A percentile compares a stretch with the other conserved stretches of the same genome.
These are phyloP conservation scores for Phylloscopus trochilus DNA, from an alignment of 2,113 vertebrate species.

Conservation along the genomic window DNA sequence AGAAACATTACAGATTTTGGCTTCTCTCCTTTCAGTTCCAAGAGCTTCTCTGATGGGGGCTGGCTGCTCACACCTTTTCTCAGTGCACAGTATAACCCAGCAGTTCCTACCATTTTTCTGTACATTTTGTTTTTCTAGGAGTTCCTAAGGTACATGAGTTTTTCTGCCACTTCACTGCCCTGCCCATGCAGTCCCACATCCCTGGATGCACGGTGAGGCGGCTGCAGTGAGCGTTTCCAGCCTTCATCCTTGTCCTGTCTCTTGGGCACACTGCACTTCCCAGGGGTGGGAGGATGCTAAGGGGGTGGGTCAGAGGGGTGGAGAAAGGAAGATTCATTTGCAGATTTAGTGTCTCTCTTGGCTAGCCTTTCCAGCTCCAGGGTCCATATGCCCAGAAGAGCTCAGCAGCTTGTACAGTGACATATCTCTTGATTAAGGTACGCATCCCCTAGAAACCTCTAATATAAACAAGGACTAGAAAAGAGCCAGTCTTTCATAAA, in stretches of 20 bases:
- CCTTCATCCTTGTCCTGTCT: background rate
- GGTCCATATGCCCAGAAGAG: background rate
- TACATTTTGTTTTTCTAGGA: background rate
- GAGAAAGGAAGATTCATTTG: background rate
- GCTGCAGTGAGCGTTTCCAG: background rate
- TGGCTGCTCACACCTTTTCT: background rate
- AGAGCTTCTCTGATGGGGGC: background rate
- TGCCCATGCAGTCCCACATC: rapidly evolving
- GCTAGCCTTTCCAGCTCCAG: background rate
- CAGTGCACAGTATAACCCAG: rapidly evolving
- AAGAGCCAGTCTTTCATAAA: background rate
- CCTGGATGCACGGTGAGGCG: rapidly evolving
- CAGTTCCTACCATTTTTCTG: background rate
- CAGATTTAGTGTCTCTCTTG: background rate
- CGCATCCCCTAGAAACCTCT: background rate
- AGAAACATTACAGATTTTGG: background rate
- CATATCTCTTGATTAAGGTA: rapidly evolving
- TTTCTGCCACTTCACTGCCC: rapidly evolving
- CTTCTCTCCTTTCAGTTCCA: background rate
- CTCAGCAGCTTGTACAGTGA: background rate
- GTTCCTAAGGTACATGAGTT: background rate
- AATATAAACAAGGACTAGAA: background rate
- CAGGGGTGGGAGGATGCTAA: background rate
- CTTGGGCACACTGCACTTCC: background rate
- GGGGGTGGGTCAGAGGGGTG: background rate